phyloP scores from a whole-genome alignment of 2,888 invertebrate genomes.

The Nomada fabriciana region DNA sequence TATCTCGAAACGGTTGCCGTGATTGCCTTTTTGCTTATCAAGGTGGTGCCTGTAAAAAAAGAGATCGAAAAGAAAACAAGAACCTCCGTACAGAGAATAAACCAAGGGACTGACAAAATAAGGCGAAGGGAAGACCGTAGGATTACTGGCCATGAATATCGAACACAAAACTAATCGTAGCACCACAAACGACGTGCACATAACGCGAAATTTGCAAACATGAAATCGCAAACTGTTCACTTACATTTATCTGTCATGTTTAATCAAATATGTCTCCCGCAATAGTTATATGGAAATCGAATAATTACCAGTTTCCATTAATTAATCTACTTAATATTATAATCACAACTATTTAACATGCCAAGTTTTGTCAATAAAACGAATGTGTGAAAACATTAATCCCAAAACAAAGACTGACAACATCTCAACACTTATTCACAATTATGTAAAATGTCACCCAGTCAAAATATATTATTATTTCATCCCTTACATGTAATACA shows the following conservation, averaged over 20 bases:
- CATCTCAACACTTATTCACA: not conserved
- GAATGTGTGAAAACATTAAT: too few relatives aligned
- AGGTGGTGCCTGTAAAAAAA: conserved; percentile 31
- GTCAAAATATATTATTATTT: not conserved
- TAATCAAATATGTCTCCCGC: too few relatives aligned
- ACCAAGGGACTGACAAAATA: conserved; percentile 6
- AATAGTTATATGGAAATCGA: too few relatives aligned
- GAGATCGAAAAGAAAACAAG: not conserved
- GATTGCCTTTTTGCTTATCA: conserved; percentile 53
- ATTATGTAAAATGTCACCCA: not conserved
- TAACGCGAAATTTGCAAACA: not conserved
- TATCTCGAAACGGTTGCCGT: conserved; percentile 44
- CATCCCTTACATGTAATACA: too few relatives aligned
- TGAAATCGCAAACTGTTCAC: not conserved
- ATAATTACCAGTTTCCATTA: too few relatives aligned
- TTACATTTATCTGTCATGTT: too few relatives aligned
- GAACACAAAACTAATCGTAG: conserved; percentile 16
- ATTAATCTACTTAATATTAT: too few relatives aligned
- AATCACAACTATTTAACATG: too few relatives aligned
- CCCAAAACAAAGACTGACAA: not conserved
- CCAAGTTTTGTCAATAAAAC: too few relatives aligned
- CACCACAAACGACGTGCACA: not conserved
- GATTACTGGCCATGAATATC: conserved; percentile 4
- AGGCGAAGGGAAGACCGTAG: not conserved
- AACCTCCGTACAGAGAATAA: not conserved